A percentile compares a stretch with the other conserved stretches of the same genome.
phyloP scores from a whole-genome alignment of 2,113 vertebrate species.

The Tachysurus vachellii region DNA sequence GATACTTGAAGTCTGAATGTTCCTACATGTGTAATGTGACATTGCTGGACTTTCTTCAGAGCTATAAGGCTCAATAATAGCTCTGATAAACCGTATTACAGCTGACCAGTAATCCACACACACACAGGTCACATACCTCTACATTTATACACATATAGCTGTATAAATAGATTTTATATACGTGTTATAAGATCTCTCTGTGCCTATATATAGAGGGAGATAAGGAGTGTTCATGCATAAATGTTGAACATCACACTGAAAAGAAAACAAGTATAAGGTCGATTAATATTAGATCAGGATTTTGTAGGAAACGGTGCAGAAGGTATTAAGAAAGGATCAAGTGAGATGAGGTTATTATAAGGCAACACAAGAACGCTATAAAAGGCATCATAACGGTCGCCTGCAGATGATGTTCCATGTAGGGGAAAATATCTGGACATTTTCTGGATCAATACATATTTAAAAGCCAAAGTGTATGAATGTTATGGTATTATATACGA shows the following conservation, averaged over 20 bases:
- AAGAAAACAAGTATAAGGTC: neutral
- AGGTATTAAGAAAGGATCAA: neutral
- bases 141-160: neutral
- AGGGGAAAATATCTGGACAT: neutral
- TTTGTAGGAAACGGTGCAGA: neutral
- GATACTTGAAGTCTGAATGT: neutral
- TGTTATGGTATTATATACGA: neutral
- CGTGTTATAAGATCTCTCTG: no score
- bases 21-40: neutral
- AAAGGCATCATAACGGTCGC: neutral
- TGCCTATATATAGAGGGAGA: no score
- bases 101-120: slow-evolving; percentile 4
- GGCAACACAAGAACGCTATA: neutral
- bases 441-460: neutral
- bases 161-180: neutral
- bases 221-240: neutral
- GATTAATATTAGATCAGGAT: neutral
- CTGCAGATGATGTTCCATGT: slow-evolving; percentile 17
- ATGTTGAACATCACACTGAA: neutral
- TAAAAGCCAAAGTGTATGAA: neutral
- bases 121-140: neutral
- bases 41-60: neutral
- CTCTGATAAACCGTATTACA: slow-evolving; percentile 60
- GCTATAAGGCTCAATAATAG: slow-evolving; percentile 76
- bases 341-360: neutral